Percentiles rank a stretch among this genome's conserved stretches.
phyloP scores from a whole-genome alignment of 2,888 invertebrate genomes.

The Ypsolopha sequella region DNA sequence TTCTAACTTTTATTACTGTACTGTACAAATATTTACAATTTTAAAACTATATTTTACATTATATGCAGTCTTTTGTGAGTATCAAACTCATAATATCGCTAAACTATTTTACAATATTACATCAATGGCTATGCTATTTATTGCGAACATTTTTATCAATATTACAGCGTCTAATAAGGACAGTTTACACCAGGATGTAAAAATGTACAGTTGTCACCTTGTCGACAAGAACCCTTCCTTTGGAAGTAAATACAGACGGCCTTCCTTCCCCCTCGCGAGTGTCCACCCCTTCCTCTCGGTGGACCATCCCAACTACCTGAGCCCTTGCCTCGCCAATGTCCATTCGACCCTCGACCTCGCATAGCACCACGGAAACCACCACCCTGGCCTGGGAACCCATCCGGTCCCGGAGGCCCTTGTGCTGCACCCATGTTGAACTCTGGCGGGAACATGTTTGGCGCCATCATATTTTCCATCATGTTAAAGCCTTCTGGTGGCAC shows the following conservation, averaged over 20 bases:
- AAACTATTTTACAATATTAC: neutral
- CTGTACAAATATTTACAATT: neutral
- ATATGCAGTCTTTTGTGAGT: conserved; percentile 8
- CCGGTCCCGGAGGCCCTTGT: conserved; percentile 39
- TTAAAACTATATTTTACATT: conserved; percentile 2
- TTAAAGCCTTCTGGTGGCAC: conserved; percentile 51
- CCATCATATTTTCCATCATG: conserved; percentile 28
- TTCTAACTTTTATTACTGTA: neutral
- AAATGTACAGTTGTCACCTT: conserved; percentile 86
- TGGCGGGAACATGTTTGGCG: conserved; percentile 61
- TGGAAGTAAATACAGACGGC: conserved; percentile 83
- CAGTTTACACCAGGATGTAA: conserved; percentile 81
- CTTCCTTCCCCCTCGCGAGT: conserved; percentile 65
- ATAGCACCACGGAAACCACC: conserved; percentile 67
- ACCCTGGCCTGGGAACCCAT: conserved; percentile 44
- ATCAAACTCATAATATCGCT: conserved; percentile 6
- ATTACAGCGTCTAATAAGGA: conserved; percentile 39
- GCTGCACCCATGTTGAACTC: conserved; percentile 56
- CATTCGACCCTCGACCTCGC: conserved; percentile 63
- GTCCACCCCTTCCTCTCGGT: conserved; percentile 55
- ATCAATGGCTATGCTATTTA: too few species aligned
- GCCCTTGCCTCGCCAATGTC: conserved; percentile 64
- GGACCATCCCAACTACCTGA: conserved; percentile 58
- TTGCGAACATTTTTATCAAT: neutral
- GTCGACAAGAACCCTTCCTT: conserved; percentile 83